A percentile compares a stretch with the other conserved stretches of the same genome.
Evolutionary conservation across 2,888 invertebrate species (phyloP).

Genomic region (Torymus aiolomorphi): DNA sequence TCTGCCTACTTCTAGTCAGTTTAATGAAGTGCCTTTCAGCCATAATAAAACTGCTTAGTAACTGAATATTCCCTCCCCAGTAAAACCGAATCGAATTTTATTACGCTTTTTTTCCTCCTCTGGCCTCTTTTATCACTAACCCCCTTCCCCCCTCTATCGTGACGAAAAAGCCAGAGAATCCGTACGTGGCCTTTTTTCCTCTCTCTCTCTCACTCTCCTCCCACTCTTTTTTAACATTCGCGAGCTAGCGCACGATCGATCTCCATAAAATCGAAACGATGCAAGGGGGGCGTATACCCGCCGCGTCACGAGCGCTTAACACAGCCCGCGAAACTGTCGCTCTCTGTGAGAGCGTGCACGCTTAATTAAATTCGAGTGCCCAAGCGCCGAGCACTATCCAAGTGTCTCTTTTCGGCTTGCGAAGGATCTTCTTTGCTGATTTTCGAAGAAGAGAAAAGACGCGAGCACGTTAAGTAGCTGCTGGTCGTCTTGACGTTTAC

Average conservation of each 20-base stretch:
- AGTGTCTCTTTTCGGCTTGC: background rate
- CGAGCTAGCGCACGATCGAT: slow-evolving; percentile 30
- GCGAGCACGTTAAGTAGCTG: too few relatives aligned
- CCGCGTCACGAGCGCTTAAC: slow-evolving; percentile 4
- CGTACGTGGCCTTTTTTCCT: background rate
- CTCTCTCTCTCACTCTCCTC: background rate
- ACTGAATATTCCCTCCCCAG: slow-evolving; percentile 36
- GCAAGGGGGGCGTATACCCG: slow-evolving; percentile 5
- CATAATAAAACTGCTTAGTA: slow-evolving; percentile 42
- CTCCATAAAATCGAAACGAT: slow-evolving; percentile 44
- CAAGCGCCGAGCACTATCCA: background rate
- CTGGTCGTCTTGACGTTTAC: too few relatives aligned
- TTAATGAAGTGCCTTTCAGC: slow-evolving; percentile 32
- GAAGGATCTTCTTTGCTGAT: background rate
- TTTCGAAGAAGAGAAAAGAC: background rate
- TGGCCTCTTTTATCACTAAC: background rate
- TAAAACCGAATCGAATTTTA: slow-evolving; percentile 45
- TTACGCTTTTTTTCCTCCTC: slow-evolving; percentile 19
- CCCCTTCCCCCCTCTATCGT: background rate
- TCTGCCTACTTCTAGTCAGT: slow-evolving; percentile 25
- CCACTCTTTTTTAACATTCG: slow-evolving; percentile 15
- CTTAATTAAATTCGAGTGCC: slow-evolving; percentile 42
- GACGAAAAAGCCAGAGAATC: background rate
- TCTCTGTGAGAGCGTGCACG: background rate
- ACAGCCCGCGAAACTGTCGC: slow-evolving; percentile 10